Evolutionary conservation across 2,113 vertebrate genomes (phyloP).

Genomic region (Microcebus murinus): DNA sequence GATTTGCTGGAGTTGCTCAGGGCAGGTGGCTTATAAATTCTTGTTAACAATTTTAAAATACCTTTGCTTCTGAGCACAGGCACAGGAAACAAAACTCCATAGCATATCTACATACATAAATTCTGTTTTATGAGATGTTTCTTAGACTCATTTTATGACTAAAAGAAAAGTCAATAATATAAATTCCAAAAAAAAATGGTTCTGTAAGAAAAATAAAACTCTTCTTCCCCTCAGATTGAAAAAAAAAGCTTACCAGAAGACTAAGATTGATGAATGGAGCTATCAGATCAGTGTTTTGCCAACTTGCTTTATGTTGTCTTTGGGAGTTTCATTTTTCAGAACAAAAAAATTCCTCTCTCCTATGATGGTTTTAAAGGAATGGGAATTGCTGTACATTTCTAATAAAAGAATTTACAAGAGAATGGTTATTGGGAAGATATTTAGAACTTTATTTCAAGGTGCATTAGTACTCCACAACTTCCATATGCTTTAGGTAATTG

Average conservation of each 20-base stretch:
- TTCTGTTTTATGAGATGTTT: conserved; percentile 50
- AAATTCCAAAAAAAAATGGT: conserved; percentile 45
- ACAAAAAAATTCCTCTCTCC: conserved; percentile 23
- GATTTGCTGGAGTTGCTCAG: not conserved
- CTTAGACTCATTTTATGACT: not conserved
- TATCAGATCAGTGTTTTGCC: conserved; percentile 6
- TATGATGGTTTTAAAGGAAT: not conserved
- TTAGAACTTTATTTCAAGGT: not conserved
- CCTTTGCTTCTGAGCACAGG: conserved; percentile 2
- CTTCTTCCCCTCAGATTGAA: conserved; percentile 20
- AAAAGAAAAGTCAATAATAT: conserved; percentile 50
- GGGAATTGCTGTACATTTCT: conserved; percentile 31
- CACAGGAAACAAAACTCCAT: not conserved
- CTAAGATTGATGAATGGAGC: conserved; percentile 1
- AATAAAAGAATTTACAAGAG: not conserved
- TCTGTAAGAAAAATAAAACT: conserved; percentile 49
- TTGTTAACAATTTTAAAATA: conserved; percentile 60
- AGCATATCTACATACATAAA: conserved; percentile 31
- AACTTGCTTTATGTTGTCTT: conserved; percentile 50
- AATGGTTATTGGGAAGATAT: not conserved
- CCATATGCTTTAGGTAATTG: not conserved
- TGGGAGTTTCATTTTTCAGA: conserved; percentile 65
- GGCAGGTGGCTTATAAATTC: conserved; percentile 47
- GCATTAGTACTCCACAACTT: not conserved
- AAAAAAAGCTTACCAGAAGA: conserved; percentile 35